A percentile compares a stretch with the other conserved stretches of the same genome.
These are phyloP conservation scores for Glyphotaelius pellucidus DNA, from an alignment of 2,888 invertebrate genomes.

Conservation along the genomic window DNA sequence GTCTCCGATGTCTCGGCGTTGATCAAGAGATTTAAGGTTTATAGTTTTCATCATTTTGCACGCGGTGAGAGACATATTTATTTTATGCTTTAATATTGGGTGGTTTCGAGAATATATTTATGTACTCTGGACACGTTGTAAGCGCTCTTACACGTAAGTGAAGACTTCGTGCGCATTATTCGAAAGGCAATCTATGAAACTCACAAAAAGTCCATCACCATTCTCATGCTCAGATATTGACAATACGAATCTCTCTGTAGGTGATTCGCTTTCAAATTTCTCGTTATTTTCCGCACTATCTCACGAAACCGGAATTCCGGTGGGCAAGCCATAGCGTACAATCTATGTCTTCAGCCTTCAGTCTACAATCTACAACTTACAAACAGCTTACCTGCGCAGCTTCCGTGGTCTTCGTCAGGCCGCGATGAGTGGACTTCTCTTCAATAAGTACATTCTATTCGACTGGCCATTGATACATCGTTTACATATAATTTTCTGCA, in stretches of 20 bases:
- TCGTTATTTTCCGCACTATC: slow-evolving; percentile 2
- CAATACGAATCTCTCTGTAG: slow-evolving; percentile 16
- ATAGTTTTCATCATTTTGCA: no score
- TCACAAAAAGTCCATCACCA: neutral
- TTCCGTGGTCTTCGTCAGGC: neutral
- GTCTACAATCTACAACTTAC: neutral
- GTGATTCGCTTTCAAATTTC: slow-evolving; percentile 52
- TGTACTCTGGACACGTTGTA: neutral
- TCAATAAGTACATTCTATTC: neutral
- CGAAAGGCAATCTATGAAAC: neutral
- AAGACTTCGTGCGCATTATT: neutral
- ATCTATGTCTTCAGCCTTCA: neutral
- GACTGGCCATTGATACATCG: neutral
- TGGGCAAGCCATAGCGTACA: neutral
- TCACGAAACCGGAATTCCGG: neutral
- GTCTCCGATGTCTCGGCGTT: no score
- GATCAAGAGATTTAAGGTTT: no score
- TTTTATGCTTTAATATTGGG: no score
- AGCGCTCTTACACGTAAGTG: neutral
- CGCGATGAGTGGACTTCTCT: neutral
- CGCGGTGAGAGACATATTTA: no score
- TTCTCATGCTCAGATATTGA: slow-evolving; percentile 41
- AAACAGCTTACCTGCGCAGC: neutral
- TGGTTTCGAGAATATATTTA: no score
- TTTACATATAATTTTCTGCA: neutral